A percentile compares a stretch with the other conserved stretches of the same genome.
Evolutionary conservation across 2,888 invertebrate genomes (phyloP).

Genomic region (Melinaea marsaeus): DNA sequence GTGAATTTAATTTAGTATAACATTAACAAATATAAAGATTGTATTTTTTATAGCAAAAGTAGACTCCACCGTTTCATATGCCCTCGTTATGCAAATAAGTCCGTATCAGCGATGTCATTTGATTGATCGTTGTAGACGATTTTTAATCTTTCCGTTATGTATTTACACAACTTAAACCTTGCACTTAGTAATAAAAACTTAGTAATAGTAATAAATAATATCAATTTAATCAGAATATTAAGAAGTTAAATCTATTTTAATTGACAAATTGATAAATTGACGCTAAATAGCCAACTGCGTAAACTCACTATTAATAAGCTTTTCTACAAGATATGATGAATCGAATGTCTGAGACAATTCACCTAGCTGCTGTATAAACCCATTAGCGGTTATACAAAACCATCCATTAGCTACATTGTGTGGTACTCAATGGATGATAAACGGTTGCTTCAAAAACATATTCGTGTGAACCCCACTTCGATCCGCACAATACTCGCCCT

Average conservation of each 20-base stretch:
- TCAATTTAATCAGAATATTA: background rate
- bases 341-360: slow-evolving; percentile 46
- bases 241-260: slow-evolving; percentile 12
- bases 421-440: slow-evolving; percentile 71
- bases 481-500: slow-evolving; percentile 54
- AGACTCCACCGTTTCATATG: slow-evolving; percentile 24
- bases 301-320: slow-evolving; percentile 34
- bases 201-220: slow-evolving; percentile 22
- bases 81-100: slow-evolving; percentile 67
- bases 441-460: slow-evolving; percentile 66
- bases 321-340: slow-evolving; percentile 45
- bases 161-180: slow-evolving; percentile 23
- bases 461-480: slow-evolving; percentile 59
- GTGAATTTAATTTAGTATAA: no score
- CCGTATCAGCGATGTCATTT: slow-evolving; percentile 58
- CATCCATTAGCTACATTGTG: slow-evolving; percentile 66
- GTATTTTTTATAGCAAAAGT: slow-evolving; percentile 10
- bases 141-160: slow-evolving; percentile 62
- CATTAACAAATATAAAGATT: no score
- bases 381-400: slow-evolving; percentile 55
- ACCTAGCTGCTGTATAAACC: slow-evolving; percentile 42
- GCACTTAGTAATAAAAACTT: slow-evolving; percentile 18
- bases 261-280: slow-evolving; percentile 28
- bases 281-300: slow-evolving; percentile 25
- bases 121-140: slow-evolving; percentile 68